phyloP scores from a whole-genome alignment of 2,888 invertebrate genomes.

The Ennomos quercinarius region DNA sequence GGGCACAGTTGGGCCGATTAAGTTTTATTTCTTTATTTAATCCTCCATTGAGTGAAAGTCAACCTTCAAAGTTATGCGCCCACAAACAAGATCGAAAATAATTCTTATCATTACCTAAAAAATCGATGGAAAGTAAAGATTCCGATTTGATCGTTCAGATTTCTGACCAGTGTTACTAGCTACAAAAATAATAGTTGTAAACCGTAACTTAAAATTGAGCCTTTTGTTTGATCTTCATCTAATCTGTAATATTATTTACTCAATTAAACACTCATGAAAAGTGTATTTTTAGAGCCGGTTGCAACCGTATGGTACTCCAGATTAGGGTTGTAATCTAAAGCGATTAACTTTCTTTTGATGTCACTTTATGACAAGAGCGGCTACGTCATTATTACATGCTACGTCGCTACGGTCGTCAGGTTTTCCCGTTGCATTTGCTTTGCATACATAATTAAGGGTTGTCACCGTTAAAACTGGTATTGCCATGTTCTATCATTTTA shows the following conservation, averaged over 20 bases:
- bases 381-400: conserved; percentile 27
- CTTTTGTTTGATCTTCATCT: conserved; percentile 12
- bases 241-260: conserved; percentile 13
- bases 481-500: too few species aligned
- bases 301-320: conserved; percentile 25
- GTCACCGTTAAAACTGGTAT: conserved; percentile 19
- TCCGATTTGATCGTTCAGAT: too few species aligned
- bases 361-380: conserved; percentile 36
- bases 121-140: neutral
- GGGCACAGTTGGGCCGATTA: conserved; percentile 32
- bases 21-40: conserved; percentile 34
- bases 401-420: conserved; percentile 23
- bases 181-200: neutral
- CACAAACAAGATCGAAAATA: neutral
- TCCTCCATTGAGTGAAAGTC: conserved; percentile 23
- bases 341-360: conserved; percentile 40
- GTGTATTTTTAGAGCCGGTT: conserved; percentile 24
- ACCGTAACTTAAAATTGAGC: neutral
- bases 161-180: neutral
- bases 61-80: conserved; percentile 20
- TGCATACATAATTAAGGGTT: conserved; percentile 38
- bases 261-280: conserved; percentile 10
- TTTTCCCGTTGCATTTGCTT: conserved; percentile 18
- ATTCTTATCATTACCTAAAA: neutral
- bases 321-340: conserved; percentile 25